Percentiles rank a stretch among this genome's conserved stretches.
phyloP scores from a whole-genome alignment of 2,888 invertebrate species.

The Torymus auratus region DNA sequence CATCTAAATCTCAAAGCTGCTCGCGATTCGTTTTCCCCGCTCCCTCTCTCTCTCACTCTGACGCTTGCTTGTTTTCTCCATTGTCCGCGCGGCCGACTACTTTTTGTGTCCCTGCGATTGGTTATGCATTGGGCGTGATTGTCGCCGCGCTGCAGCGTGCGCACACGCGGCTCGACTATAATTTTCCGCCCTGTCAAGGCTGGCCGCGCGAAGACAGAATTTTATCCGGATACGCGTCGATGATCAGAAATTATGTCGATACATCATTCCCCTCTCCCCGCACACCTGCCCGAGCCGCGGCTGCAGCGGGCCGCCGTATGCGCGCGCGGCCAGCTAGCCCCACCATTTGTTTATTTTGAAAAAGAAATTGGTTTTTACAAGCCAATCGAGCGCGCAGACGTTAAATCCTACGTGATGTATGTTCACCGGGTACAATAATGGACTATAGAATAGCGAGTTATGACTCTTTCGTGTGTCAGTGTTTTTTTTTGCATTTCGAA shows the following conservation, averaged over 20 bases:
- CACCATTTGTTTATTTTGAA: conserved; percentile 18
- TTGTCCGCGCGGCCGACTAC: conserved; percentile 27
- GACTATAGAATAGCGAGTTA: neutral
- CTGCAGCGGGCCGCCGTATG: too few species aligned
- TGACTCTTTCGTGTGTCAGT: too few species aligned
- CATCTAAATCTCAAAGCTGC: conserved; percentile 53
- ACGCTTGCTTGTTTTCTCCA: conserved; percentile 45
- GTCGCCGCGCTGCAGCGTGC: conserved; percentile 12
- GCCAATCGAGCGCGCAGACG: conserved; percentile 18
- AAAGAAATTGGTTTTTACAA: conserved; percentile 31
- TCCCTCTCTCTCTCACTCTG: neutral
- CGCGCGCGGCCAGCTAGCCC: neutral
- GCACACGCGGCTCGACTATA: neutral
- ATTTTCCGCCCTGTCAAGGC: conserved; percentile 23
- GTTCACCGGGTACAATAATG: neutral
- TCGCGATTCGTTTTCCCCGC: conserved; percentile 40
- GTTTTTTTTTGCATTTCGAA: too few species aligned
- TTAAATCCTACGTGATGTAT: conserved; percentile 20
- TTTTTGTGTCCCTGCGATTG: neutral
- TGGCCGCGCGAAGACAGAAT: conserved; percentile 20
- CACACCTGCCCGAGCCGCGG: too few species aligned
- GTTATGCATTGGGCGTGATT: conserved; percentile 25
- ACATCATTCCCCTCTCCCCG: conserved; percentile 31
- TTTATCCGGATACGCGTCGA: conserved; percentile 11
- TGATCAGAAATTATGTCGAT: conserved; percentile 48